A percentile compares a stretch with the other conserved stretches of the same genome.
These are phyloP conservation scores for Drosophila biarmipes DNA, from an alignment of 1,140 invertebrate genomes.

Conservation along the genomic window DNA sequence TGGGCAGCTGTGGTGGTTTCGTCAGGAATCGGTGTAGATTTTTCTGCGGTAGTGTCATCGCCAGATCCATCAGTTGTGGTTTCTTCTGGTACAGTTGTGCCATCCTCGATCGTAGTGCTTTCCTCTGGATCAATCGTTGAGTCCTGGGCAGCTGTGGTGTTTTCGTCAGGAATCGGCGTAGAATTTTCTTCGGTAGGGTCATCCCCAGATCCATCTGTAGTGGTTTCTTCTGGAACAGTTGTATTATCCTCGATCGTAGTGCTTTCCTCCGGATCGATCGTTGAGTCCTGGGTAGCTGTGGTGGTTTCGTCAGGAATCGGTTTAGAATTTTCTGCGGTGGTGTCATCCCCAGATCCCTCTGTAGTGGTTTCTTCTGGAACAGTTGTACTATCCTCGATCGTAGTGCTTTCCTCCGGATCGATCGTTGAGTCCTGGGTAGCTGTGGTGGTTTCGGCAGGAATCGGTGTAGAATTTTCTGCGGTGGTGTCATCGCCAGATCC, in stretches of 20 bases:
- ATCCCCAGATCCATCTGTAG: not conserved
- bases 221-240: not conserved
- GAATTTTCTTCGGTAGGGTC: too few species aligned
- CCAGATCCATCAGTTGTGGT: too few species aligned
- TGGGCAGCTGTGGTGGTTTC: too few species aligned
- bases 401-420: not conserved
- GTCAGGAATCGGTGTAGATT: too few species aligned
- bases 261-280: not conserved
- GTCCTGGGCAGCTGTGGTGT: too few species aligned
- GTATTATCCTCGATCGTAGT: not conserved
- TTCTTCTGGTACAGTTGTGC: too few species aligned
- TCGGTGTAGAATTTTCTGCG: not conserved
- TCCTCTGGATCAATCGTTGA: too few species aligned
- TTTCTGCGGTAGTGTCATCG: too few species aligned
- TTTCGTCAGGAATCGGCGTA: too few species aligned
- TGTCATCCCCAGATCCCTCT: not conserved
- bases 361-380: not conserved
- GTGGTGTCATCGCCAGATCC: not conserved
- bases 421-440: not conserved
- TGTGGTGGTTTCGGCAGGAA: not conserved
- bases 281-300: not conserved
- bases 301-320: not conserved
- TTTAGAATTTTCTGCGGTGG: not conserved
- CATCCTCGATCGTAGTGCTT: too few species aligned
- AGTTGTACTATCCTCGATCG: not conserved